phyloP scores from a whole-genome alignment of 2,113 vertebrate species.

The Petaurus breviceps region DNA sequence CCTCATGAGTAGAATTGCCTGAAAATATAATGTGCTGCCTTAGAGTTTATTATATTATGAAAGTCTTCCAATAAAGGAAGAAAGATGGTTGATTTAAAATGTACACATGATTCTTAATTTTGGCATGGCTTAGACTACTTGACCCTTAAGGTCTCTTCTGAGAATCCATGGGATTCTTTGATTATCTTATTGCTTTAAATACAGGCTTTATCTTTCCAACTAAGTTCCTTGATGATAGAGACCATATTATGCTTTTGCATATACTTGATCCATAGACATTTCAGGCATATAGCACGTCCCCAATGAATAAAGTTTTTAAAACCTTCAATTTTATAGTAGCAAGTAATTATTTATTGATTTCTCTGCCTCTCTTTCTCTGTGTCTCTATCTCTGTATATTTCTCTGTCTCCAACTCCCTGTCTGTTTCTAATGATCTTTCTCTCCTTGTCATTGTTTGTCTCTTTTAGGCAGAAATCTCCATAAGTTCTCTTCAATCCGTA shows the following conservation, averaged over 20 bases:
- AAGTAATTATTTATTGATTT: background rate
- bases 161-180: background rate
- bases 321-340: background rate
- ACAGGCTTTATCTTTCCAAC: background rate
- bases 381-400: background rate
- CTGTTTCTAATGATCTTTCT: background rate
- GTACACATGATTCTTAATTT: background rate
- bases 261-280: background rate
- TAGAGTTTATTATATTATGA: background rate
- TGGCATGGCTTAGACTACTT: background rate
- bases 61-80: background rate
- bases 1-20: background rate
- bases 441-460: background rate
- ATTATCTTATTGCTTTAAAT: background rate
- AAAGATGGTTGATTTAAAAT: background rate
- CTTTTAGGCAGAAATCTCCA: background rate
- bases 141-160: background rate
- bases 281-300: background rate
- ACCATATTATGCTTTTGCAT: background rate
- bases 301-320: background rate
- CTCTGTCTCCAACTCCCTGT: background rate
- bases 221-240: background rate
- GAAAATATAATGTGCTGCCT: background rate
- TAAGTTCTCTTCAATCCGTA: background rate
- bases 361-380: background rate